A percentile compares a stretch with the other conserved stretches of the same genome.
Evolutionary conservation across 2,113 vertebrate genomes (phyloP).

Genomic region (Aegithalos caudatus): DNA sequence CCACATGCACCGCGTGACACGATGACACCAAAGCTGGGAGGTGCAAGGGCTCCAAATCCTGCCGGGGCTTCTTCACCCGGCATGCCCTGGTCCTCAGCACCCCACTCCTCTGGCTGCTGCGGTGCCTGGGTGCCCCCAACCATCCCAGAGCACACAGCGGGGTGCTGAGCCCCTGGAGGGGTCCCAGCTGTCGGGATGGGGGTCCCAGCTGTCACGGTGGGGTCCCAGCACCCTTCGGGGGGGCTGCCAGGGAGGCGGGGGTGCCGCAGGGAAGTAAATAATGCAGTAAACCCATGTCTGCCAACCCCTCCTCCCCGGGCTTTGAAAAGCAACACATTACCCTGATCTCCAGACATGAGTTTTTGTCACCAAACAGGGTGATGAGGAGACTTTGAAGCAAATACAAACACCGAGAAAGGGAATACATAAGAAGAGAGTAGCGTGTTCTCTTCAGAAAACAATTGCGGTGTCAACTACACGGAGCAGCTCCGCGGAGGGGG

Average conservation of each 20-base stretch:
- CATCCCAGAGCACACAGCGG: neutral
- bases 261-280: neutral
- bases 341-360: conserved; percentile 66
- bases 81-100: neutral
- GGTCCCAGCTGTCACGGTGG: neutral
- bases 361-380: conserved; percentile 69
- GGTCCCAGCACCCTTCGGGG: neutral
- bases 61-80: neutral
- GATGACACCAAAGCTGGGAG: too few species aligned
- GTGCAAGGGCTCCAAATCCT: neutral
- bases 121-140: neutral
- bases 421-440: conserved; percentile 63
- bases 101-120: neutral
- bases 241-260: neutral
- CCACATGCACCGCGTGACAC: rapidly evolving
- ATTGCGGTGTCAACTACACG: neutral
- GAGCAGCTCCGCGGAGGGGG: conserved; percentile 8
- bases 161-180: neutral
- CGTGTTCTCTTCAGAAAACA: conserved; percentile 66
- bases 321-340: conserved; percentile 68
- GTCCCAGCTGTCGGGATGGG: neutral
- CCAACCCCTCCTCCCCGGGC: conserved; percentile 5
- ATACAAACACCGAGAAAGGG: conserved; percentile 55
- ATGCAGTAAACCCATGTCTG: conserved; percentile 34
- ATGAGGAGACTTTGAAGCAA: conserved; percentile 68